Percentiles rank a stretch among this genome's conserved stretches.
These are phyloP conservation scores for Brachirus orientalis DNA, from an alignment of 2,113 vertebrate genomes.

Conservation along the genomic window DNA sequence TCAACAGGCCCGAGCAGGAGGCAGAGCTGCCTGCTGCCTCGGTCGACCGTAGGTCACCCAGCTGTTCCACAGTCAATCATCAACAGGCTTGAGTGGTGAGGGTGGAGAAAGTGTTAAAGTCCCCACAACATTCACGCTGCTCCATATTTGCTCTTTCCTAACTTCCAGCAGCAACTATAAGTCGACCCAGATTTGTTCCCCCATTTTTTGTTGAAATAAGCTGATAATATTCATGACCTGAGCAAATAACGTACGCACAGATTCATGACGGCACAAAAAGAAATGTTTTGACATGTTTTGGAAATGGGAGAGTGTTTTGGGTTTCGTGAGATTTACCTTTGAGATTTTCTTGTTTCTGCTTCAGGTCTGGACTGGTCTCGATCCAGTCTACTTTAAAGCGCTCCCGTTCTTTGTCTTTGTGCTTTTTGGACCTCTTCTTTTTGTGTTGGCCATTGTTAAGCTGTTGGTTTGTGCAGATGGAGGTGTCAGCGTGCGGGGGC, in stretches of 20 bases:
- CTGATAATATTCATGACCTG: not conserved
- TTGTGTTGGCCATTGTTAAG: slow-evolving; percentile 73
- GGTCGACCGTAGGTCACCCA: slow-evolving; percentile 73
- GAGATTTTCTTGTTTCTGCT: slow-evolving; percentile 76
- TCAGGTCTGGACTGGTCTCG: slow-evolving; percentile 74
- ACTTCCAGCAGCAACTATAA: slow-evolving; percentile 14
- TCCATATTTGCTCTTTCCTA: not conserved
- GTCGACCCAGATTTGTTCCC: not conserved
- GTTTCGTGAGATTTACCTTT: slow-evolving; percentile 80
- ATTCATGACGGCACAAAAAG: not conserved
- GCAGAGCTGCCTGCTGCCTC: slow-evolving; percentile 61
- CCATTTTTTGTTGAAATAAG: slow-evolving; percentile 2
- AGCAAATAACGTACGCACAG: not conserved
- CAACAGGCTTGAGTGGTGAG: slow-evolving; percentile 53
- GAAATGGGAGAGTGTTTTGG: slow-evolving; percentile 9
- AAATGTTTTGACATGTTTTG: not conserved
- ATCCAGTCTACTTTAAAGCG: slow-evolving; percentile 80
- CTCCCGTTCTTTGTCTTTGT: slow-evolving; percentile 81
- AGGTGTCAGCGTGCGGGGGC: slow-evolving; percentile 48
- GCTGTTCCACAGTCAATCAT: slow-evolving; percentile 81
- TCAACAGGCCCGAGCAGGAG: slow-evolving; percentile 53
- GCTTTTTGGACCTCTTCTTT: slow-evolving; percentile 83
- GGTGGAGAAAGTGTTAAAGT: slow-evolving; percentile 1
- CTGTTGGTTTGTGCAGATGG: slow-evolving; percentile 68
- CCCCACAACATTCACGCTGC: slow-evolving; percentile 18